These are phyloP conservation scores for Pantala flavescens DNA, from an alignment of 1,140 invertebrate species.

Conservation along the genomic window DNA sequence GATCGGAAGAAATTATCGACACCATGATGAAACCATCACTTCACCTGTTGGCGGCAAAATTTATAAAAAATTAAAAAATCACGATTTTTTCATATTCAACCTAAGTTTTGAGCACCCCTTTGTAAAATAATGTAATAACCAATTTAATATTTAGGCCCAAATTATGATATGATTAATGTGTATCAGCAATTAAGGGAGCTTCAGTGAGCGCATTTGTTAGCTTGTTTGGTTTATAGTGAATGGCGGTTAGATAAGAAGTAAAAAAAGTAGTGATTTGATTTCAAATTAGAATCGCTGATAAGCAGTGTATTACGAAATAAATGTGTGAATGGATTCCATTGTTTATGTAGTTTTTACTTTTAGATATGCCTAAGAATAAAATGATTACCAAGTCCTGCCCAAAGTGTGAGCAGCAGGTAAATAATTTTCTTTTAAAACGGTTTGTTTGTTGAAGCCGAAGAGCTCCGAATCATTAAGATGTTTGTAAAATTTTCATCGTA, in stretches of 20 bases:
- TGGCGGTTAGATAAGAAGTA: constrained; percentile 1
- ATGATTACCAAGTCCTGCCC: constrained; percentile 50
- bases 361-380: constrained; percentile 38
- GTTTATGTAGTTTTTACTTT: background rate
- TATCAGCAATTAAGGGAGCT: background rate
- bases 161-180: background rate
- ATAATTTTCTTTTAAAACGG: background rate
- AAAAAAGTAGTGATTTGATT: constrained; percentile 4
- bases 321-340: background rate
- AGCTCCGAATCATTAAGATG: background rate
- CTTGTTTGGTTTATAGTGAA: constrained; percentile 3
- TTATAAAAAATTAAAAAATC: background rate
- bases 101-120: background rate
- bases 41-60: constrained; percentile 7
- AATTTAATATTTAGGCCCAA: background rate
- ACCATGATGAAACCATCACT: constrained; percentile 1
- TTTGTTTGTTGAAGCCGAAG: background rate
- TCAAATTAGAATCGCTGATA: background rate
- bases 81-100: background rate
- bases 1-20: background rate
- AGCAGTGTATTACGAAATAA: background rate
- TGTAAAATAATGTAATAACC: background rate
- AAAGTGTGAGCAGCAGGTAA: constrained; percentile 49
- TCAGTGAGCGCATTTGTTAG: constrained; percentile 5
- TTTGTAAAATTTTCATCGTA: too few relatives aligned